Conservation (phyloP, 2,113 vertebrate genomes). For the Otocyon megalotis region DNA sequence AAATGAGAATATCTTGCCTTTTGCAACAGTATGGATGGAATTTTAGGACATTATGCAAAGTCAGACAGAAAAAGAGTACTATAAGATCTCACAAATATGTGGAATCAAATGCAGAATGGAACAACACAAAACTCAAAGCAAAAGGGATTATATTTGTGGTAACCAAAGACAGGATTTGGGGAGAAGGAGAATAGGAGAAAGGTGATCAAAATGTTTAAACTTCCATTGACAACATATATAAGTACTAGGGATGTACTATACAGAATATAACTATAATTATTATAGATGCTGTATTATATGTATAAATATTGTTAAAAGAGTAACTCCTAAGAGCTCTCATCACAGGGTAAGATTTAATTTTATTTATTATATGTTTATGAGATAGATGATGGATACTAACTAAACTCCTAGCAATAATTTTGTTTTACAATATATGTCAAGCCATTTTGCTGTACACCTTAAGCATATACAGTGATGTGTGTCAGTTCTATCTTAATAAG, state of each 20-base stretch:
- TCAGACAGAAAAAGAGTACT: background rate
- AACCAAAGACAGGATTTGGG: background rate
- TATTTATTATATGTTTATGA: background rate
- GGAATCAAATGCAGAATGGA: background rate
- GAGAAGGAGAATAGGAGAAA: background rate
- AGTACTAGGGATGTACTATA: background rate
- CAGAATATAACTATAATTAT: background rate
- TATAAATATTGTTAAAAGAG: background rate
- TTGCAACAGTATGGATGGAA: background rate
- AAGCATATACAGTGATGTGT: background rate
- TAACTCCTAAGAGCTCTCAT: background rate
- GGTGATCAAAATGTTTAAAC: background rate
- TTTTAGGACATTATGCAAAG: background rate
- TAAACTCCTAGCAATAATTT: background rate
- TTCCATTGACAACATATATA: background rate
- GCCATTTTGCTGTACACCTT: background rate
- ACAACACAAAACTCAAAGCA: background rate
- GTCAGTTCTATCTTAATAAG: background rate
- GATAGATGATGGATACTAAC: background rate
- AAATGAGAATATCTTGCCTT: background rate
- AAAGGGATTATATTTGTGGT: background rate
- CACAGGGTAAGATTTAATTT: background rate
- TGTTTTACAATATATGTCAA: background rate
- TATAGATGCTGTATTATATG: background rate
- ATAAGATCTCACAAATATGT: background rate